Evolutionary conservation across 2,888 invertebrate species (phyloP).

Genomic region (Drosophila macrospina): DNA sequence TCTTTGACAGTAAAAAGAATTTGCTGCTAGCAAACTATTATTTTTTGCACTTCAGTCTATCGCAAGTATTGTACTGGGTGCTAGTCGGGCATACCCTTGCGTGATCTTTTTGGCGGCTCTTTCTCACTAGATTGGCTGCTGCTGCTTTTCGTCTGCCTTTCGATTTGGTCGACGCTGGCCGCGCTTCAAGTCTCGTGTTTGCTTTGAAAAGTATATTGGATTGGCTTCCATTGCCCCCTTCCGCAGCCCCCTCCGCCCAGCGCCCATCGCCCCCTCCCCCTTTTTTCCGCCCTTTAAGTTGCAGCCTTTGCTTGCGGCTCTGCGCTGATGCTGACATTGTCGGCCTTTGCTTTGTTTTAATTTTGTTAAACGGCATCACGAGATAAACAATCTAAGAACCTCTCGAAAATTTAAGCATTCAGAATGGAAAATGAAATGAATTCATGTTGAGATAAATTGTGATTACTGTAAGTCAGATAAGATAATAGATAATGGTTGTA

Average conservation of each 20-base stretch:
- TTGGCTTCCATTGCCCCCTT: constrained; percentile 51
- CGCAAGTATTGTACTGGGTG: constrained; percentile 13
- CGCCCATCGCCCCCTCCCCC: background rate
- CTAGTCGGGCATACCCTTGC: background rate
- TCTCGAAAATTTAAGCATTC: background rate
- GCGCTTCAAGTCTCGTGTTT: constrained; percentile 73
- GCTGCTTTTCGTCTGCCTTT: constrained; percentile 21
- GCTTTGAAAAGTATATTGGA: constrained; percentile 81
- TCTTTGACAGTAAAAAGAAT: no score
- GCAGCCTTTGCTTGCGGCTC: constrained; percentile 36
- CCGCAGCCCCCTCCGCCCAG: no score
- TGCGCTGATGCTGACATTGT: constrained; percentile 52
- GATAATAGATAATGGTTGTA: background rate
- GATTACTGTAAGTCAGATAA: background rate
- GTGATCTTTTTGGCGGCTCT: constrained; percentile 42
- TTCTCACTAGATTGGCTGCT: constrained; percentile 59
- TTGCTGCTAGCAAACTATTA: no score
- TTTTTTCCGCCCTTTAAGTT: constrained; percentile 7
- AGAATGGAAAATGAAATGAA: background rate
- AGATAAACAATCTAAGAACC: constrained; percentile 45
- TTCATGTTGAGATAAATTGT: background rate
- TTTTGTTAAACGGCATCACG: constrained; percentile 44
- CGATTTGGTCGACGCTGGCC: constrained; percentile 46
- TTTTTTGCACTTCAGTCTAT: no score
- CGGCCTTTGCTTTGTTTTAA: constrained; percentile 60